Evolutionary conservation across 2,113 vertebrate species (phyloP).

Genomic region (Ophiodon elongatus): DNA sequence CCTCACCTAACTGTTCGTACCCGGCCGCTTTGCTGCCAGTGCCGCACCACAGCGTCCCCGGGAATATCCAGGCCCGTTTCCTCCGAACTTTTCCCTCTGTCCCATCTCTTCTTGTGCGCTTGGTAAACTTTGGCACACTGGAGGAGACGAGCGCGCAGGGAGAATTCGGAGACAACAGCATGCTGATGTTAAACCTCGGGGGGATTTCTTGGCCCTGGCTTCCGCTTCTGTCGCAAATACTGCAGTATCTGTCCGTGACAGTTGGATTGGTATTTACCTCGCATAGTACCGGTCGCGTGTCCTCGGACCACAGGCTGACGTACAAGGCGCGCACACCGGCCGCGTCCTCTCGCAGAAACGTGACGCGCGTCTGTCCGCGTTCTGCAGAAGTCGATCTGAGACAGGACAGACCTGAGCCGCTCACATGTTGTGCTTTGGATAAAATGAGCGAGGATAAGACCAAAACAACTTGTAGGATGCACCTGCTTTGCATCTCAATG

Average conservation of each 20-base stretch:
- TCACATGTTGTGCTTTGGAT: constrained; percentile 15
- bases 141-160: constrained; percentile 54
- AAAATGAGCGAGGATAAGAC: constrained; percentile 15
- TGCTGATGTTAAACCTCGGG: constrained; percentile 52
- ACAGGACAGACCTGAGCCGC: constrained; percentile 63
- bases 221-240: constrained; percentile 63
- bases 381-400: constrained; percentile 31
- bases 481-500: constrained; percentile 54
- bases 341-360: constrained; percentile 50
- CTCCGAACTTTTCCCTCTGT: constrained; percentile 5
- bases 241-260: constrained; percentile 57
- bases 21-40: constrained; percentile 83
- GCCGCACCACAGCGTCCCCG: constrained; percentile 94
- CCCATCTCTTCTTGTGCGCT: background rate
- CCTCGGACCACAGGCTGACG: constrained; percentile 81
- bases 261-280: constrained; percentile 15
- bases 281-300: constrained; percentile 68
- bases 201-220: background rate
- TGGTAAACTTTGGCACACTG: background rate
- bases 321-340: constrained; percentile 55
- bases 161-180: constrained; percentile 29
- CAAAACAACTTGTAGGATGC: constrained; percentile 16
- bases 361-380: constrained; percentile 43
- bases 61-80: constrained; percentile 88
- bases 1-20: constrained; percentile 88